phyloP scores from a whole-genome alignment of 2,797 vertebrate genomes.

The Gymnothorax javanicus region DNA sequence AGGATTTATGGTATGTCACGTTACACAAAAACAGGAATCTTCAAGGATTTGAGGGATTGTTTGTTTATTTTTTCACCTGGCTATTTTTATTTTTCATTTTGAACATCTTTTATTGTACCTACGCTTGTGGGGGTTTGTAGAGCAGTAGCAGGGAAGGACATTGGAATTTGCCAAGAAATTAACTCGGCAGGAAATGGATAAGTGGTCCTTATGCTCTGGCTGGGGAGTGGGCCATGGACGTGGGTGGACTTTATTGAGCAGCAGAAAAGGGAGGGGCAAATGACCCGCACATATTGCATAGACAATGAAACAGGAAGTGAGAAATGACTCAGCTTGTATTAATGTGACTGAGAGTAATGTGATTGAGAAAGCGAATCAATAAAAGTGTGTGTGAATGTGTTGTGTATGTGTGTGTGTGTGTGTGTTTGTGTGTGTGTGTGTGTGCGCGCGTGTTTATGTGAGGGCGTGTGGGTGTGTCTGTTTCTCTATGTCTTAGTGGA shows the following conservation, averaged over 20 bases:
- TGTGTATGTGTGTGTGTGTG: not conserved
- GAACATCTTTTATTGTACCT: too few relatives aligned
- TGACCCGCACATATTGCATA: not conserved
- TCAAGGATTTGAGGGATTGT: too few relatives aligned
- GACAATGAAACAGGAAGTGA: not conserved
- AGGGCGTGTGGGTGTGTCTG: too few relatives aligned
- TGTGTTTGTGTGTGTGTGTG: not conserved
- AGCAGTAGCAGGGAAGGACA: too few relatives aligned
- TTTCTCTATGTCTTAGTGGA: not conserved
- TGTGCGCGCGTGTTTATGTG: too few relatives aligned
- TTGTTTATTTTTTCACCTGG: too few relatives aligned
- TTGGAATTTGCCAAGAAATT: too few relatives aligned
- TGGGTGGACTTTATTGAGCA: not conserved
- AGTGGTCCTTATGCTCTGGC: not conserved
- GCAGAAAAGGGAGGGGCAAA: not conserved
- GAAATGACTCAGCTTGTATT: not conserved
- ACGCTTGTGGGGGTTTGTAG: too few relatives aligned
- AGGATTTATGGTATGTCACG: too few relatives aligned
- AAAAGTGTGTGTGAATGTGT: not conserved
- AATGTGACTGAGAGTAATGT: not conserved
- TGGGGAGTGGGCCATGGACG: too few relatives aligned
- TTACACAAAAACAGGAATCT: too few relatives aligned
- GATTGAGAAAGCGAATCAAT: not conserved
- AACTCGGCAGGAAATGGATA: not conserved
- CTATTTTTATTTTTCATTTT: too few relatives aligned